Conservation (phyloP, 2,888 invertebrate genomes). For the Habroteleia sp. region DNA sequence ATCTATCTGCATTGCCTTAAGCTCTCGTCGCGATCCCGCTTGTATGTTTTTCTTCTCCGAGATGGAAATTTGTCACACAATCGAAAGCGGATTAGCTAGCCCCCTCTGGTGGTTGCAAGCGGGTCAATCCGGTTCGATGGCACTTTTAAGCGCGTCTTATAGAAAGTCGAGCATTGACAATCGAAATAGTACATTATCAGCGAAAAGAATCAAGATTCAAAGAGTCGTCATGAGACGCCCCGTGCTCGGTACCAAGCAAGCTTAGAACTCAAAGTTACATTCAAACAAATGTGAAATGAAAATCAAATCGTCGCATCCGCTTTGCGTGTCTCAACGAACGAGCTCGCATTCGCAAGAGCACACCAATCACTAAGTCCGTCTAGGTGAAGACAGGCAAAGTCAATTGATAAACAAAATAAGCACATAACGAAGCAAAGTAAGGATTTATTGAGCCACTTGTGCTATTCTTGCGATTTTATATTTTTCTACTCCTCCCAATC, state of each 20-base stretch:
- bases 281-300: conserved; percentile 18
- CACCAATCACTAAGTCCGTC: conserved; percentile 53
- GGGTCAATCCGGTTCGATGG: conserved; percentile 22
- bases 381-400: conserved; percentile 62
- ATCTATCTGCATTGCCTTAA: conserved; percentile 38
- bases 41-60: conserved; percentile 29
- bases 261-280: neutral
- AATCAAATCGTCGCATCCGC: conserved; percentile 38
- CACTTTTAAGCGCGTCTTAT: conserved; percentile 61
- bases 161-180: conserved; percentile 81
- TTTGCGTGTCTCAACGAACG: conserved; percentile 26
- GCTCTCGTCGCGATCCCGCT: conserved; percentile 47
- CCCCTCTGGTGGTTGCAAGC: conserved; percentile 12
- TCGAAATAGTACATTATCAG: conserved; percentile 76
- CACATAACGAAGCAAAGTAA: conserved; percentile 63
- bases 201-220: conserved; percentile 56
- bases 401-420: conserved; percentile 64
- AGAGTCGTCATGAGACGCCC: conserved; percentile 38
- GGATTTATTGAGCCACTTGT: conserved; percentile 69
- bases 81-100: conserved; percentile 42
- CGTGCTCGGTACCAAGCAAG: conserved; percentile 17
- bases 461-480: conserved; percentile 77
- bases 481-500: conserved; percentile 75
- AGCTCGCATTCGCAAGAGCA: conserved; percentile 43
- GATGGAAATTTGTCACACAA: conserved; percentile 40